Evolutionary conservation across 2,797 vertebrate species (phyloP).

Genomic region (Peromyscus melanophrys): DNA sequence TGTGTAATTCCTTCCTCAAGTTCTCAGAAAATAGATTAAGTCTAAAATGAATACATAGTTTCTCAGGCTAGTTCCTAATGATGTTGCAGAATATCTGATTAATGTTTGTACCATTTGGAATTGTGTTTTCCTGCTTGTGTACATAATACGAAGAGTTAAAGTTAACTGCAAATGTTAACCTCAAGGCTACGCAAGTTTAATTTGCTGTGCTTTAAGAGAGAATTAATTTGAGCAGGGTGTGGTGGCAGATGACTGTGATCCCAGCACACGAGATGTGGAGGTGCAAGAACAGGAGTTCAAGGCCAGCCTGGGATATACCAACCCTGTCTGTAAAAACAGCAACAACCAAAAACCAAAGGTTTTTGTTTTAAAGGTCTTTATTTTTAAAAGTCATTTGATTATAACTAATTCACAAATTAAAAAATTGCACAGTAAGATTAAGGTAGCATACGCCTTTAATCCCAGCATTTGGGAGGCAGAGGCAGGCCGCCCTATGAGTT

Average conservation of each 20-base stretch:
- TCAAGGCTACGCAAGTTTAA: constrained; percentile 32
- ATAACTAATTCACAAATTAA: not conserved
- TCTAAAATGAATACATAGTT: not conserved
- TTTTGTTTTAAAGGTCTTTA: not conserved
- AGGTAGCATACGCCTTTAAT: not conserved
- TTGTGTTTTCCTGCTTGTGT: not conserved
- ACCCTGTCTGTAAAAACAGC: not conserved
- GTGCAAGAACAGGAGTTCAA: not conserved
- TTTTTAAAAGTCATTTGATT: not conserved
- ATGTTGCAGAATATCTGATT: constrained; percentile 18
- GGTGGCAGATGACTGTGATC: not conserved
- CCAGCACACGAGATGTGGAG: not conserved
- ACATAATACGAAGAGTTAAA: constrained; percentile 19
- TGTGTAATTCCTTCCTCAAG: not conserved
- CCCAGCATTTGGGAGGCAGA: not conserved
- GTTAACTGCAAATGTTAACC: constrained; percentile 5
- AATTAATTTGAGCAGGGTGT: not conserved
- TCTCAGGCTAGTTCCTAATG: not conserved
- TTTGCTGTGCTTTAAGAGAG: not conserved
- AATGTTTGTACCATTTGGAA: not conserved
- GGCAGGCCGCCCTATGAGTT: not conserved
- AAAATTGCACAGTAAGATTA: not conserved
- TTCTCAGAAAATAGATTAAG: constrained; percentile 44
- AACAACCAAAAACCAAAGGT: not conserved
- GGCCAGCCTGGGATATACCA: not conserved